Evolutionary conservation across 1,140 invertebrate genomes (phyloP), one percentile per base, ranked within the genome.

Genomic region (Panulirus ornatus): DNA sequence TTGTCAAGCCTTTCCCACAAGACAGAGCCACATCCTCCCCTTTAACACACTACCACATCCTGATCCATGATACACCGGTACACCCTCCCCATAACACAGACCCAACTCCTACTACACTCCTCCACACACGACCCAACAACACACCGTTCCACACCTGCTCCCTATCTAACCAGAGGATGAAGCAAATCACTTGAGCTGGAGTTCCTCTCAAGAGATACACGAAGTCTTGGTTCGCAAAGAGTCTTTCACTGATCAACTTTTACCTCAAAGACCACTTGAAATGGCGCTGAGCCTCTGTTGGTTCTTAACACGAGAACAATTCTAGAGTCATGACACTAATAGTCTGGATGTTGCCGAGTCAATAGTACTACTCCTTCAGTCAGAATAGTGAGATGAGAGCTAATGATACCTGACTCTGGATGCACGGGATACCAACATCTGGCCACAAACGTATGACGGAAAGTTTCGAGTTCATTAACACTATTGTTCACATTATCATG

Each of bases 391-490:
- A 6, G 58, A 66, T 27, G 58, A 66, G n/a, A 66, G 3, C 58
- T 27, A 66, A 27, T 66, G 30, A 27, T 66, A 6, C 58, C 58
- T 1, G 58, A 30, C n/a, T 66, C 11, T 30, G 58, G n/a, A 66
- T 66, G 27, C 58, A 30, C 58, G 58, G 30, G n/a, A 66, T 66
- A 66, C 58, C 22, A 6, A 66, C 3, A 27, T 27, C n/a, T 66
- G 58, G 0, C n/a, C 30, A 19, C 58, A 11, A 27, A 66, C 58
- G 5, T 30, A 66, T 30, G 3, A 66, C 58, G n/a, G 58, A 66
- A 66, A 66, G 58, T 66, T 66, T 66, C 58, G n/a, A 66, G 30
- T 66, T 30, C 58, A 22, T 66, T 30, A 66, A 66, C 58, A 11
- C n/a, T 66, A 30, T 27, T 66, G 3, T 27, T 66, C 27, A 66